phyloP scores from a whole-genome alignment of 2,888 invertebrate species.

The Phengaris arion region DNA sequence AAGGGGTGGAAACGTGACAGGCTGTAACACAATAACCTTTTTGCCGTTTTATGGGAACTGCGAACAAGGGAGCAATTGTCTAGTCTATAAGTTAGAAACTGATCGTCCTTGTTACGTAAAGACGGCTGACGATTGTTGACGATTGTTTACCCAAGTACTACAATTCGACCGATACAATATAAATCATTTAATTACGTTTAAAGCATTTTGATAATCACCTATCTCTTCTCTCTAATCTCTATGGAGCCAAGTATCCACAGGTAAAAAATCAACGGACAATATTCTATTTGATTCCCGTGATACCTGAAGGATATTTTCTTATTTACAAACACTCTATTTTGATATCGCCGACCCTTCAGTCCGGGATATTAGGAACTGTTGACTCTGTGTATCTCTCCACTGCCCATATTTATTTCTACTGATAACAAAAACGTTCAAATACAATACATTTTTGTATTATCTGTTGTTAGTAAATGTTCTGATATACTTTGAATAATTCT shows the following conservation, averaged over 20 bases:
- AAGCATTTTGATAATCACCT: too few relatives aligned
- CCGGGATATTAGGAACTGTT: background rate
- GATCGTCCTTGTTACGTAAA: background rate
- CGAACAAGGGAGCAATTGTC: background rate
- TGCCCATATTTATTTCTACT: background rate
- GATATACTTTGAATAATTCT: slow-evolving; percentile 1
- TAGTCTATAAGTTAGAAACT: background rate
- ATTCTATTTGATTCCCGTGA: background rate
- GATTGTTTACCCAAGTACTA: too few relatives aligned
- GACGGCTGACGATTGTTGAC: too few relatives aligned
- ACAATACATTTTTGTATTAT: background rate
- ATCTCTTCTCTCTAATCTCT: too few relatives aligned
- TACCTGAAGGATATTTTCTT: background rate
- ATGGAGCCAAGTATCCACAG: too few relatives aligned
- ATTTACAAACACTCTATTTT: slow-evolving; percentile 6
- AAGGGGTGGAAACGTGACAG: too few relatives aligned
- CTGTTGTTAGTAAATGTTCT: background rate
- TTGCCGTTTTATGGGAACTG: too few relatives aligned
- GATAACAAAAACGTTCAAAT: background rate
- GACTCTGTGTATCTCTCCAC: background rate
- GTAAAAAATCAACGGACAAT: too few relatives aligned
- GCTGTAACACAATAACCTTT: too few relatives aligned
- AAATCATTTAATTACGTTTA: too few relatives aligned
- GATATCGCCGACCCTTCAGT: background rate
- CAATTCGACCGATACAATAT: too few relatives aligned